phyloP scores from a whole-genome alignment of 2,888 invertebrate species.

The Boloria euphrosyne region DNA sequence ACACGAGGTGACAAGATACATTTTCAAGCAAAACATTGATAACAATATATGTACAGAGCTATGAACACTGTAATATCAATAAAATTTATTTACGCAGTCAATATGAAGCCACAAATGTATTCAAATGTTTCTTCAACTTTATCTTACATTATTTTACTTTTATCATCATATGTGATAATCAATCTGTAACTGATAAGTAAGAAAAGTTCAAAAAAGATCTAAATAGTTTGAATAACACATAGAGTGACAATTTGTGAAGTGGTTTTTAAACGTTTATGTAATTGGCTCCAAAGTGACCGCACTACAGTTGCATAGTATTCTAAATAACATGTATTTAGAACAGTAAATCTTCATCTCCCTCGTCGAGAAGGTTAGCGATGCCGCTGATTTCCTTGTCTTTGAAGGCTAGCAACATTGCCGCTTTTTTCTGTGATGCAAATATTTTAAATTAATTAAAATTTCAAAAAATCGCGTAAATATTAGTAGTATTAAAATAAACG shows the following conservation, averaged over 20 bases:
- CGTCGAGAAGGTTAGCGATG: slow-evolving; percentile 89
- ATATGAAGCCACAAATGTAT: slow-evolving; percentile 35
- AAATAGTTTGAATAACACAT: not conserved
- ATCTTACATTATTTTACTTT: not conserved
- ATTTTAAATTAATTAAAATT: too few species aligned
- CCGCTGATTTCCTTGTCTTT: slow-evolving; percentile 62
- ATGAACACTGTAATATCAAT: slow-evolving; percentile 71
- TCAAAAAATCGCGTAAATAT: too few species aligned
- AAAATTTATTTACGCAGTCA: slow-evolving; percentile 57
- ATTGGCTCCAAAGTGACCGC: slow-evolving; percentile 43
- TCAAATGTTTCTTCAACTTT: not conserved
- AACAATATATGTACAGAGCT: slow-evolving; percentile 72
- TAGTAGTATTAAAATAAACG: too few species aligned
- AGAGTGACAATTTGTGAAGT: too few species aligned
- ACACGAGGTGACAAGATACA: slow-evolving; percentile 41
- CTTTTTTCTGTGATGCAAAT: slow-evolving; percentile 66
- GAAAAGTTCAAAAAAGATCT: not conserved
- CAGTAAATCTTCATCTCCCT: slow-evolving; percentile 94
- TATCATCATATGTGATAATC: not conserved
- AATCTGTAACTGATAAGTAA: not conserved
- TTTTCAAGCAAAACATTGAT: slow-evolving; percentile 47
- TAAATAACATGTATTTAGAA: slow-evolving; percentile 84
- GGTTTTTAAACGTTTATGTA: not conserved
- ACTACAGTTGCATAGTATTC: slow-evolving; percentile 25
- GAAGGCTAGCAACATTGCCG: slow-evolving; percentile 51